Evolutionary conservation across 2,888 invertebrate species (phyloP).

Genomic region (Drosophila testacea): DNA sequence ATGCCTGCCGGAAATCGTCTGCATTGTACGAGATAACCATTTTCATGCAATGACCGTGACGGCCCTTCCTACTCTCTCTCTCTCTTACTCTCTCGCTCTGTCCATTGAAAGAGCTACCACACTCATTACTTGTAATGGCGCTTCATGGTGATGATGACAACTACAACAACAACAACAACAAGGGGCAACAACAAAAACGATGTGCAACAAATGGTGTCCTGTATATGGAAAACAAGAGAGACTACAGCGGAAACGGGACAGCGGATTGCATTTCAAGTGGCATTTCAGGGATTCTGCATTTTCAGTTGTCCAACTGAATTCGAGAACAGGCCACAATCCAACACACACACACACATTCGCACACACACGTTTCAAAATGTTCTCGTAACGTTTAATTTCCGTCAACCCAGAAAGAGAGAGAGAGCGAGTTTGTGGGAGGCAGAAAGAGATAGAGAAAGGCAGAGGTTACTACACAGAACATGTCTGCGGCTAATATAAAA

Average conservation of each 20-base stretch:
- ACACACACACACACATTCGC: not conserved
- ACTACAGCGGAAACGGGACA: slow-evolving; percentile 50
- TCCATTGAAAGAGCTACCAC: slow-evolving; percentile 41
- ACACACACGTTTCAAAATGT: slow-evolving; percentile 59
- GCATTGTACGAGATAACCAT: slow-evolving; percentile 80
- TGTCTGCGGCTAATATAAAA: slow-evolving; percentile 80
- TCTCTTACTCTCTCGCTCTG: not conserved
- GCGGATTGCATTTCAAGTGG: slow-evolving; percentile 71
- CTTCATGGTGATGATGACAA: slow-evolving; percentile 70
- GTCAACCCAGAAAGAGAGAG: slow-evolving; percentile 42
- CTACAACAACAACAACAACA: slow-evolving; percentile 20
- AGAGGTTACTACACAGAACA: slow-evolving; percentile 47
- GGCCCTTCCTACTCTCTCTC: slow-evolving; percentile 20
- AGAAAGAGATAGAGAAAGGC: not conserved
- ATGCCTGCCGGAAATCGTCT: slow-evolving; percentile 79
- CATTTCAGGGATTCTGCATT: slow-evolving; percentile 66
- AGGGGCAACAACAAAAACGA: slow-evolving; percentile 18
- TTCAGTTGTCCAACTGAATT: slow-evolving; percentile 29
- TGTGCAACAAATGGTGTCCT: slow-evolving; percentile 34
- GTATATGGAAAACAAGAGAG: slow-evolving; percentile 30
- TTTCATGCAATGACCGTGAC: slow-evolving; percentile 76
- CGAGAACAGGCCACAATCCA: slow-evolving; percentile 32
- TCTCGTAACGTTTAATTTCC: slow-evolving; percentile 80
- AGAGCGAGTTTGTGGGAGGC: not conserved
- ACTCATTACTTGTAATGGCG: slow-evolving; percentile 80